Conservation (phyloP, 2,888 invertebrate genomes). For the Drosophila suboccidentalis region DNA sequence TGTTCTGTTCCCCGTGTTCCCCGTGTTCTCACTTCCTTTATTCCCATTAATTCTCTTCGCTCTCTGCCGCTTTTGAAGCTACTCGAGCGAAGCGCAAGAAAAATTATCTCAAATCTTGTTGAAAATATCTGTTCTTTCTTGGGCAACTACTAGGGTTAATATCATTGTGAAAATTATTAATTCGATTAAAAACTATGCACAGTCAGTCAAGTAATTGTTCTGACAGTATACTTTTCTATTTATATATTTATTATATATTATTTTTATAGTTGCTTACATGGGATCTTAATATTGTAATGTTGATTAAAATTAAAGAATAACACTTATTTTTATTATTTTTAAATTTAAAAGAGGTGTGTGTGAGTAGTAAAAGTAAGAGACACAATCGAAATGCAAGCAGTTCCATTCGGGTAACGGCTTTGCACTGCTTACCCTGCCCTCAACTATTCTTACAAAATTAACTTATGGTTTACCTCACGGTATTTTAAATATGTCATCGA, state of each 20-base stretch:
- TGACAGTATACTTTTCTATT: neutral
- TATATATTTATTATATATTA: neutral
- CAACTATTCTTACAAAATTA: no score
- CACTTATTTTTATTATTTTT: no score
- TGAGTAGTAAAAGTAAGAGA: no score
- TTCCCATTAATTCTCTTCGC: neutral
- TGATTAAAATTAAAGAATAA: no score
- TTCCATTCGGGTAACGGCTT: no score
- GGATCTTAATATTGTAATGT: no score
- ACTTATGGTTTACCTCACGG: no score
- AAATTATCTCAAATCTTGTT: neutral
- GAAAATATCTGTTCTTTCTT: neutral
- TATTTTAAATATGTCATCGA: neutral
- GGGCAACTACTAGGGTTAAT: neutral
- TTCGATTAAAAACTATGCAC: neutral
- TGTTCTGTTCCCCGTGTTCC: conserved; percentile 1
- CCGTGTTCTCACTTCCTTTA: conserved; percentile 4
- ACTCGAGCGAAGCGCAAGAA: neutral
- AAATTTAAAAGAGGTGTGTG: no score
- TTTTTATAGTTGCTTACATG: no score
- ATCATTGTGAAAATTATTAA: neutral
- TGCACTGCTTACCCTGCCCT: no score
- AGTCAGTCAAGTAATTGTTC: no score
- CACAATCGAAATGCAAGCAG: no score
- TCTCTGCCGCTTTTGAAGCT: neutral